Evolutionary conservation across 2,888 invertebrate genomes (phyloP).

Genomic region (Eupithecia abbreviata): DNA sequence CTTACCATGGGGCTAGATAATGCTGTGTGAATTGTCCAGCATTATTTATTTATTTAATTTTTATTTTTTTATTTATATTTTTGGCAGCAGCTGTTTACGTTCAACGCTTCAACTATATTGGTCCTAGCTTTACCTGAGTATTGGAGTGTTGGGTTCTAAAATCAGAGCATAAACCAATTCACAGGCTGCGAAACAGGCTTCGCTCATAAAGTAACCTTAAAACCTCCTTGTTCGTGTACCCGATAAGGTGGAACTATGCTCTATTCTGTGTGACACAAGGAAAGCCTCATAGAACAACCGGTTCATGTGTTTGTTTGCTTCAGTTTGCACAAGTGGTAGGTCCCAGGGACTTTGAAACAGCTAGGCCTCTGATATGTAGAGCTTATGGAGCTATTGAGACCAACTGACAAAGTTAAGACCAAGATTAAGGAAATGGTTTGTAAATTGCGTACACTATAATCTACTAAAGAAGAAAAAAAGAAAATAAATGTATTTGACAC

Average conservation of each 20-base stretch:
- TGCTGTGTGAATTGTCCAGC: too few relatives aligned
- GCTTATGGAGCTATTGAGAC: background rate
- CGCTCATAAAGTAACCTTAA: constrained; percentile 4
- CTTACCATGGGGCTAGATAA: too few relatives aligned
- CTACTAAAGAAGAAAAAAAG: too few relatives aligned
- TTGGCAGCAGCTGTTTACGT: too few relatives aligned
- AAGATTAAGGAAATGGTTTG: too few relatives aligned
- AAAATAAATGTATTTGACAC: too few relatives aligned
- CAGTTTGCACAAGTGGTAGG: constrained; percentile 52
- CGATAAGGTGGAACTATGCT: constrained; percentile 6
- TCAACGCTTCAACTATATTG: background rate
- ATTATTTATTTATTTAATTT: too few relatives aligned
- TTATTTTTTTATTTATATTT: too few relatives aligned
- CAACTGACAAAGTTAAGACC: background rate
- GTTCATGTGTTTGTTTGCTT: constrained; percentile 28
- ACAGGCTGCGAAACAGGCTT: background rate
- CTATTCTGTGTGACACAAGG: constrained; percentile 22
- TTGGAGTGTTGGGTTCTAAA: background rate
- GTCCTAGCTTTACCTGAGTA: background rate
- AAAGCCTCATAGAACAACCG: constrained; percentile 34
- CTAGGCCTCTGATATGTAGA: background rate
- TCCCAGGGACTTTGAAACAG: constrained; percentile 18
- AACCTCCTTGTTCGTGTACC: constrained; percentile 16
- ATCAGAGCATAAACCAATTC: background rate
- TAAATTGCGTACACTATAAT: too few relatives aligned